Evolutionary conservation across 2,888 invertebrate species (phyloP).

Genomic region (Acrobasis consociella): DNA sequence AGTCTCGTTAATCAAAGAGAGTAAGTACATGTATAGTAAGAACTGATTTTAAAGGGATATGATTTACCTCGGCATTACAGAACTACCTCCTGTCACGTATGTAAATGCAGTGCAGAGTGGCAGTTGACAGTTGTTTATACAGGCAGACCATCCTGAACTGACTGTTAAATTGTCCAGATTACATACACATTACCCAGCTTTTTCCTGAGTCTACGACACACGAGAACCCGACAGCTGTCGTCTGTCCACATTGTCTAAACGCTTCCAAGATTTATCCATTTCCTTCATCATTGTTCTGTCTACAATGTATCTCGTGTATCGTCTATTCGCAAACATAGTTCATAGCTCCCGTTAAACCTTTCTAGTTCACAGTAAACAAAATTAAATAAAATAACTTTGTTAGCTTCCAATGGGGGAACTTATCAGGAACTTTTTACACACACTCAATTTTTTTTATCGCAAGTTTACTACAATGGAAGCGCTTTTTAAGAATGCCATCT

Average conservation of each 20-base stretch:
- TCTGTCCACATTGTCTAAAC: conserved; percentile 19
- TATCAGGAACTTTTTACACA: conserved; percentile 21
- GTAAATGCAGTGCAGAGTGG: not conserved
- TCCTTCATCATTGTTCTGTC: conserved; percentile 8
- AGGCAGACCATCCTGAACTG: not conserved
- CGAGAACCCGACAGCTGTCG: conserved; percentile 8
- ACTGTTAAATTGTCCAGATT: conserved; percentile 18
- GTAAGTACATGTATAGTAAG: no score
- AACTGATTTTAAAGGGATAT: no score
- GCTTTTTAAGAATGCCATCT: conserved; percentile 6
- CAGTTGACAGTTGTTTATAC: conserved; percentile 4
- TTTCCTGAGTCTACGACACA: not conserved
- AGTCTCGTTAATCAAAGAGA: no score
- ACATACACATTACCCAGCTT: not conserved
- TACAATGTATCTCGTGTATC: not conserved
- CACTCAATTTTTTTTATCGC: conserved; percentile 24
- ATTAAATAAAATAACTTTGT: conserved; percentile 25
- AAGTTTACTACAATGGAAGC: conserved; percentile 7
- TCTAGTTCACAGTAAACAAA: conserved; percentile 25
- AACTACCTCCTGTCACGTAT: not conserved
- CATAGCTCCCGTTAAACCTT: conserved; percentile 12
- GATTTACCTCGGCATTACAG: not conserved
- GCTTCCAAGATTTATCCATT: conserved; percentile 9
- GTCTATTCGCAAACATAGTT: conserved; percentile 17
- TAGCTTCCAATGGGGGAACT: conserved; percentile 21